A percentile compares a stretch with the other conserved stretches of the same genome.
Conservation (phyloP, 2,888 invertebrate genomes). For the Pristionchus maxplancki region DNA sequence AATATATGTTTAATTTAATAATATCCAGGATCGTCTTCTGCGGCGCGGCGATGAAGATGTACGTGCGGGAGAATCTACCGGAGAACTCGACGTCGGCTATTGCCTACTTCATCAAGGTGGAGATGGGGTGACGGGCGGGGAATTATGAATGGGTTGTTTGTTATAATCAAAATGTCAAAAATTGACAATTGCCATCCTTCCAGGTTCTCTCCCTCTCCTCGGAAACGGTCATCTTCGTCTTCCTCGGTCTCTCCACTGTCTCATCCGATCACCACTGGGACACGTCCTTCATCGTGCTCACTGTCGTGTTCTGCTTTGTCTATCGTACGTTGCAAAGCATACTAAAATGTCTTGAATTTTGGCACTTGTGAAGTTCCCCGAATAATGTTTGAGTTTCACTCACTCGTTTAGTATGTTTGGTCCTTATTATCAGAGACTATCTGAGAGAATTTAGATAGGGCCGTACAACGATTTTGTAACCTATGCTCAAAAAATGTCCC, state of each 20-base stretch:
- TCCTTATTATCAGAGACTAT: no score
- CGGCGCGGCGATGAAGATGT: slow-evolving; percentile 98
- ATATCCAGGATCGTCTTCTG: slow-evolving; percentile 98
- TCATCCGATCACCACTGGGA: slow-evolving; percentile 95
- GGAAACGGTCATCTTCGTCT: slow-evolving; percentile 99
- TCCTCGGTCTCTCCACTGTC: slow-evolving; percentile 95
- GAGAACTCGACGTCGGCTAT: slow-evolving; percentile 97
- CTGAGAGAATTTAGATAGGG: no score
- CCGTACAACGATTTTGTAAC: no score
- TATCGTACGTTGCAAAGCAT: slow-evolving; percentile 88
- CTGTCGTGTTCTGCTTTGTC: slow-evolving; percentile 92
- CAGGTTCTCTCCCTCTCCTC: slow-evolving; percentile 97
- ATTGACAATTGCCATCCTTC: slow-evolving; percentile 76
- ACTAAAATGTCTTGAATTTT: no score
- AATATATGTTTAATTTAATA: slow-evolving; percentile 40
- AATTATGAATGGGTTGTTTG: no score
- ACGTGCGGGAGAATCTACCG: slow-evolving; percentile 96
- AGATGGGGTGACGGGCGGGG: no score
- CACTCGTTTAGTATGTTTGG: no score
- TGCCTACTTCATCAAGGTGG: slow-evolving; percentile 99
- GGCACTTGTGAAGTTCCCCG: no score
- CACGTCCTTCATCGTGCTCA: slow-evolving; percentile 92
- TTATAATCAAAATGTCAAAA: no score
- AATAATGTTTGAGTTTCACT: no score
- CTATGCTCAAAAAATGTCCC: no score